Conservation (phyloP, 2,888 invertebrate genomes). For the Ichneumon xanthorius region DNA sequence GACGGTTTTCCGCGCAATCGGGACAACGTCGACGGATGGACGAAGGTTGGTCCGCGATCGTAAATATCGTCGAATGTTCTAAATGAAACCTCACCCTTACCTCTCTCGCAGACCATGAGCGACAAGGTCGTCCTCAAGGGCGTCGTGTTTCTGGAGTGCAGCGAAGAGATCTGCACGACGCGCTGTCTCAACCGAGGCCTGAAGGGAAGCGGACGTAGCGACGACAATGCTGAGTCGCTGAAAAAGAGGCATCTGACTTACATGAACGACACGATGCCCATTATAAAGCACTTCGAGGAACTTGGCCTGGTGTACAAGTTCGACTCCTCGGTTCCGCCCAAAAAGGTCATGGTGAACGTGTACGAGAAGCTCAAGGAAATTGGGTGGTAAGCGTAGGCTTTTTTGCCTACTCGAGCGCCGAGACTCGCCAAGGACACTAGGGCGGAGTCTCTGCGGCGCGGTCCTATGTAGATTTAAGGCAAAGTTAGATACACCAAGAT, state of each 20-base stretch:
- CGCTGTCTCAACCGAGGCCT: slow-evolving; percentile 95
- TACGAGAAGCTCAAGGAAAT: slow-evolving; percentile 85
- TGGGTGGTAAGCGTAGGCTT: slow-evolving; percentile 79
- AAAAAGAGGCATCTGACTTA: slow-evolving; percentile 95
- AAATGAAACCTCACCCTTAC: neutral
- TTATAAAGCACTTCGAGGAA: slow-evolving; percentile 92
- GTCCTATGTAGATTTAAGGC: neutral
- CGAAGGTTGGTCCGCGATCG: slow-evolving; percentile 83
- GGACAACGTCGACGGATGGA: slow-evolving; percentile 98
- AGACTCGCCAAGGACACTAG: neutral
- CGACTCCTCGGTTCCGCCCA: slow-evolving; percentile 89
- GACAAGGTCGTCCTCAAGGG: slow-evolving; percentile 94
- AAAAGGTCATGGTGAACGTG: slow-evolving; percentile 89
- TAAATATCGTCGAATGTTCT: neutral
- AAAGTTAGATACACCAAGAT: slow-evolving; percentile 19
- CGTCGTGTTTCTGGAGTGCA: slow-evolving; percentile 97
- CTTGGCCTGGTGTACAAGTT: slow-evolving; percentile 90
- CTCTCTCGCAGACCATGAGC: slow-evolving; percentile 88
- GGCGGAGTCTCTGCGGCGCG: neutral
- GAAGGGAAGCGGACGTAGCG: slow-evolving; percentile 95
- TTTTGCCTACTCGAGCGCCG: no score
- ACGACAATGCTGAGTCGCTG: slow-evolving; percentile 96
- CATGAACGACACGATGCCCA: slow-evolving; percentile 94
- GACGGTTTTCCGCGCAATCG: slow-evolving; percentile 99
- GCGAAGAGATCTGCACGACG: slow-evolving; percentile 92